Evolutionary conservation across 2,888 invertebrate genomes (phyloP).

Genomic region (Dichetophora obliterata): DNA sequence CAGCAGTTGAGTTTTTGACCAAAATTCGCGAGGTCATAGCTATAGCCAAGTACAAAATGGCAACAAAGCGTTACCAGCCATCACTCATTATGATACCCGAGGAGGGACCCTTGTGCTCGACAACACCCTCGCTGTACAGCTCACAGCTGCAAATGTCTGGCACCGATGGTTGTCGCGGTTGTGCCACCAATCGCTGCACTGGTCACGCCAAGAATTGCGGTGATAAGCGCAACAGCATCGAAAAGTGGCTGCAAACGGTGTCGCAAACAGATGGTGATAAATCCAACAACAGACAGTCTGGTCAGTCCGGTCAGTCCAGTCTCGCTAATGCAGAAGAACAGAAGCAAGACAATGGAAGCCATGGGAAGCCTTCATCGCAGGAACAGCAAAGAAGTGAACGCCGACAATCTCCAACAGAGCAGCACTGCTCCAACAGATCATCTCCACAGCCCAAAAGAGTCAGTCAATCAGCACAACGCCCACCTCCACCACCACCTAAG

Average conservation of each 20-base stretch:
- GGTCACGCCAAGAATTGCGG: conserved; percentile 71
- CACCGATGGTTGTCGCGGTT: conserved; percentile 53
- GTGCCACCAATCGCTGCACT: conserved; percentile 58
- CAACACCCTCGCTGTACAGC: conserved; percentile 69
- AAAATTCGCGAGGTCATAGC: conserved; percentile 93
- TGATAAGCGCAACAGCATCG: conserved; percentile 81
- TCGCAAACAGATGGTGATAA: conserved; percentile 68
- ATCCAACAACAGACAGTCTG: neutral
- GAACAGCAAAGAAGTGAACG: neutral
- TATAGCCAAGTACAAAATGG: conserved; percentile 90
- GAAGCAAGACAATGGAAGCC: neutral
- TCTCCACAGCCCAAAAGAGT: conserved; percentile 53
- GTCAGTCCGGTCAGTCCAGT: neutral
- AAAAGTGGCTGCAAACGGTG: conserved; percentile 83
- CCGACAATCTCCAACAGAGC: neutral
- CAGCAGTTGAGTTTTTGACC: conserved; percentile 88
- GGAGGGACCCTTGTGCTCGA: conserved; percentile 70
- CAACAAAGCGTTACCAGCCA: conserved; percentile 83
- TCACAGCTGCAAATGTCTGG: conserved; percentile 68
- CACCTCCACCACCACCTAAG: conserved; percentile 62
- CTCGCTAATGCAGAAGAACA: neutral
- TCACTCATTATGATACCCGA: conserved; percentile 85
- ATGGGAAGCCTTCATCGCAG: neutral
- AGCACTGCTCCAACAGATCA: conserved; percentile 1
- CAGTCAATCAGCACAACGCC: conserved; percentile 62